Conservation (phyloP, 2,888 invertebrate genomes). For the Cetonia aurata region DNA sequence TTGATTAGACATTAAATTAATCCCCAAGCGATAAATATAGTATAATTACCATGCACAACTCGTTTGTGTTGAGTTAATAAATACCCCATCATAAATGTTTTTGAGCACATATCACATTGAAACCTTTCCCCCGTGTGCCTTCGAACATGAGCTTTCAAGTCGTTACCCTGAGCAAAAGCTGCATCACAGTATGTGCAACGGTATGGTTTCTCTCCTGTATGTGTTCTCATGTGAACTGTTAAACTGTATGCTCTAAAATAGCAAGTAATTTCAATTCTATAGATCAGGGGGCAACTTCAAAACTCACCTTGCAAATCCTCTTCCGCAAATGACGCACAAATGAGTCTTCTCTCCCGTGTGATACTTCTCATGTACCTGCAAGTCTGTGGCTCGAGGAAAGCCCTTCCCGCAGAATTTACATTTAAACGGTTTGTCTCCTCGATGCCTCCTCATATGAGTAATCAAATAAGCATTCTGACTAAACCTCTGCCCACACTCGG, state of each 20-base stretch:
- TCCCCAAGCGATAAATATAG: neutral
- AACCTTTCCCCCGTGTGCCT: conserved; percentile 72
- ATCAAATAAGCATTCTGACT: conserved; percentile 72
- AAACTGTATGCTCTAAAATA: conserved; percentile 69
- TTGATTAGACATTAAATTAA: neutral
- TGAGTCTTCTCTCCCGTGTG: conserved; percentile 72
- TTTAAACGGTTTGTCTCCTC: conserved; percentile 73
- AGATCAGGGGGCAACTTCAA: neutral
- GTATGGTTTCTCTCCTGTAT: conserved; percentile 71
- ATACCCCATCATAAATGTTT: conserved; percentile 71
- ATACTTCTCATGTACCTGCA: conserved; percentile 72
- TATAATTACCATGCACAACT: conserved; percentile 62
- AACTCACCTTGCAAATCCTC: conserved; percentile 64
- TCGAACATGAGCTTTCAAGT: conserved; percentile 71
- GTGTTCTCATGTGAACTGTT: conserved; percentile 73
- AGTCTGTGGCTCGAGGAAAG: conserved; percentile 72
- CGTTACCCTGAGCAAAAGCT: conserved; percentile 72
- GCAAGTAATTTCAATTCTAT: neutral
- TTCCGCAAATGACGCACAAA: conserved; percentile 68
- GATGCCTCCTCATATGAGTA: conserved; percentile 72
- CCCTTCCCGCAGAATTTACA: conserved; percentile 72
- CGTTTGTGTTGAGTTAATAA: conserved; percentile 71
- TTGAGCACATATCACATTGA: conserved; percentile 70
- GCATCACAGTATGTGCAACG: conserved; percentile 71
- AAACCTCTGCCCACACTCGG: conserved; percentile 72